Percentiles rank a stretch among this genome's conserved stretches.
phyloP scores from a whole-genome alignment of 2,113 vertebrate species.

The Cochlearius cochlearius region DNA sequence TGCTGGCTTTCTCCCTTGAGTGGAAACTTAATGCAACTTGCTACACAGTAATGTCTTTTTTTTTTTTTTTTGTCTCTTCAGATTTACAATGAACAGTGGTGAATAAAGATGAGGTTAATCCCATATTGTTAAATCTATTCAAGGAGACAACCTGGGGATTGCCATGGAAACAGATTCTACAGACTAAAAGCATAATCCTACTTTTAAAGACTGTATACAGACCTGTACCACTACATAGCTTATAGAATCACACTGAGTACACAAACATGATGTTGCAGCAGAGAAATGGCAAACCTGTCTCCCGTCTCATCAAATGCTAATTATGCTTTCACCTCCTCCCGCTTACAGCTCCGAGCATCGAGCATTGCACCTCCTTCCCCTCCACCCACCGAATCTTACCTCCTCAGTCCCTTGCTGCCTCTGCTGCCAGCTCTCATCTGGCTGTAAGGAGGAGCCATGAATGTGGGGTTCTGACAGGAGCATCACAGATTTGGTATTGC shows the following conservation, averaged over 20 bases:
- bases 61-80: neutral
- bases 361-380: neutral
- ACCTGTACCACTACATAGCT: neutral
- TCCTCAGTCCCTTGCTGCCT: neutral
- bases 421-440: neutral
- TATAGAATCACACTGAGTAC: neutral
- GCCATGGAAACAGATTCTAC: conserved; percentile 58
- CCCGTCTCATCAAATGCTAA: neutral
- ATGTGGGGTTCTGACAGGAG: neutral
- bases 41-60: neutral
- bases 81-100: neutral
- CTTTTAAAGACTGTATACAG: neutral
- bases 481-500: neutral
- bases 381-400: neutral
- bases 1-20: neutral
- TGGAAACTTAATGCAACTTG: conserved; percentile 18
- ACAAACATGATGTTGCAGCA: neutral
- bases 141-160: conserved; percentile 49
- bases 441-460: rapidly evolving
- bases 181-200: neutral
- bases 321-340: neutral
- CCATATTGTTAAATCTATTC: conserved; percentile 26
- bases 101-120: conserved; percentile 65
- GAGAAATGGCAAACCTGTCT: neutral
- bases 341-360: neutral